Percentiles rank a stretch among this genome's conserved stretches.
These are phyloP conservation scores for Struthio camelus DNA, from an alignment of 2,113 vertebrate species.

Conservation along the genomic window DNA sequence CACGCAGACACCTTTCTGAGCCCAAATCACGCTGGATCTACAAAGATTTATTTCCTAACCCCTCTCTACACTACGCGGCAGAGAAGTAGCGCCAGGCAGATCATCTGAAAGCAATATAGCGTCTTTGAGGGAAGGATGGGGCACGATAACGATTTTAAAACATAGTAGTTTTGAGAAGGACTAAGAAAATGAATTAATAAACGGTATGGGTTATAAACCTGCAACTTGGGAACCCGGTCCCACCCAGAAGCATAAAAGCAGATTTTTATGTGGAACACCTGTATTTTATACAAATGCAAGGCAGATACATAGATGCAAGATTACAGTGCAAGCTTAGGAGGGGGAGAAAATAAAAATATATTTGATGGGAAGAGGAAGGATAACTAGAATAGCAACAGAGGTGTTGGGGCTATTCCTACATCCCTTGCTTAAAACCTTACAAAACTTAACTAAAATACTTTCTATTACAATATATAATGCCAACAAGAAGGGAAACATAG, in stretches of 20 bases:
- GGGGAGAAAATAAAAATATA: not conserved
- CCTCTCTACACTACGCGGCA: not conserved
- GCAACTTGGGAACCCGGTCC: not conserved
- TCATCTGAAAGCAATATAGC: not conserved
- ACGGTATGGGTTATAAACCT: not conserved
- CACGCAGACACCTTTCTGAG: not conserved
- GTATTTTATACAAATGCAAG: not conserved
- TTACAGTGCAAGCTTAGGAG: not conserved
- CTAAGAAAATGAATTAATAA: not conserved
- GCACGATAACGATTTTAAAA: not conserved
- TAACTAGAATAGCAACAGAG: not conserved
- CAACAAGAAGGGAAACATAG: not conserved
- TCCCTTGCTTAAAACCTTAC: not conserved
- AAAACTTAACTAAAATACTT: not conserved
- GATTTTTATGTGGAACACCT: not conserved
- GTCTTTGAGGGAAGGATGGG: not conserved
- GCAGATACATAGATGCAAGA: not conserved
- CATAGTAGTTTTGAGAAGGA: not conserved
- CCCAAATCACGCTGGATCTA: not conserved
- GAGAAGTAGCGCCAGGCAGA: not conserved
- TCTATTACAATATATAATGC: not conserved
- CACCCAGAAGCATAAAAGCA: not conserved
- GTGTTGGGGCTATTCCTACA: not conserved
- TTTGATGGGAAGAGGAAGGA: no score
- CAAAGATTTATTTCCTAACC: not conserved